Evolutionary conservation across 2,888 invertebrate species (phyloP).

Genomic region (Coelopa pilipes): DNA sequence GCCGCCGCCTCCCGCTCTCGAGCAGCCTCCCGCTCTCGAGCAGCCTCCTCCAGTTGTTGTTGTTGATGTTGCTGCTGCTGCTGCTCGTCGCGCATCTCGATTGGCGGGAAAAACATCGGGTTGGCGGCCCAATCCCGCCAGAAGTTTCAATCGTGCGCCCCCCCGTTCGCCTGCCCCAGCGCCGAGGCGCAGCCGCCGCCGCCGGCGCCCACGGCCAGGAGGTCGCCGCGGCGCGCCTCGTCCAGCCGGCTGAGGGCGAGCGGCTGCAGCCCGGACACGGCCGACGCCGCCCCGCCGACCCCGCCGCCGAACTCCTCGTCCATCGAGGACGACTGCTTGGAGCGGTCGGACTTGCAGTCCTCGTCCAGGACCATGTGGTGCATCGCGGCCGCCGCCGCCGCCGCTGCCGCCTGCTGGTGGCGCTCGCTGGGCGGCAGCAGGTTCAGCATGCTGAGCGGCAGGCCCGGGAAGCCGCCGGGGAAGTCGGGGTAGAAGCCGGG

Average conservation of each 20-base stretch:
- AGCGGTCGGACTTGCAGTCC: constrained; percentile 74
- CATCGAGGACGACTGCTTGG: constrained; percentile 71
- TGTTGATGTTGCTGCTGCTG: constrained; percentile 23
- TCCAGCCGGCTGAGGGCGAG: constrained; percentile 50
- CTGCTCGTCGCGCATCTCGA: constrained; percentile 47
- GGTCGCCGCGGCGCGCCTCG: constrained; percentile 50
- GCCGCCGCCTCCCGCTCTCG: background rate
- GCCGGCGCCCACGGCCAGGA: constrained; percentile 37
- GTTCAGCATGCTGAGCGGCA: constrained; percentile 87
- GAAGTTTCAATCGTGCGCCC: constrained; percentile 74
- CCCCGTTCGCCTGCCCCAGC: constrained; percentile 77
- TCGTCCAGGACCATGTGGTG: constrained; percentile 73
- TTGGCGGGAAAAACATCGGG: constrained; percentile 66
- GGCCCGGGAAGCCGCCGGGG: constrained; percentile 78
- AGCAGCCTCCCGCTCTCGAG: constrained; percentile 37
- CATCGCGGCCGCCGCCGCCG: constrained; percentile 62
- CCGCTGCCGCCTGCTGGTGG: constrained; percentile 68
- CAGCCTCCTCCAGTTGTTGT: constrained; percentile 41
- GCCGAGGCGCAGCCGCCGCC: background rate
- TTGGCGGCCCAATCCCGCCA: constrained; percentile 67
- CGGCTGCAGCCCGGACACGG: constrained; percentile 41
- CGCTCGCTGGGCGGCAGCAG: constrained; percentile 80
- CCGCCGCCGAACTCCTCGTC: constrained; percentile 71
- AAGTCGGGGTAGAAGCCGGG: constrained; percentile 88
- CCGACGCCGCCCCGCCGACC: background rate